These are phyloP conservation scores for Ailuropoda melanoleuca DNA, from an alignment of 2,113 vertebrate species.

Conservation along the genomic window DNA sequence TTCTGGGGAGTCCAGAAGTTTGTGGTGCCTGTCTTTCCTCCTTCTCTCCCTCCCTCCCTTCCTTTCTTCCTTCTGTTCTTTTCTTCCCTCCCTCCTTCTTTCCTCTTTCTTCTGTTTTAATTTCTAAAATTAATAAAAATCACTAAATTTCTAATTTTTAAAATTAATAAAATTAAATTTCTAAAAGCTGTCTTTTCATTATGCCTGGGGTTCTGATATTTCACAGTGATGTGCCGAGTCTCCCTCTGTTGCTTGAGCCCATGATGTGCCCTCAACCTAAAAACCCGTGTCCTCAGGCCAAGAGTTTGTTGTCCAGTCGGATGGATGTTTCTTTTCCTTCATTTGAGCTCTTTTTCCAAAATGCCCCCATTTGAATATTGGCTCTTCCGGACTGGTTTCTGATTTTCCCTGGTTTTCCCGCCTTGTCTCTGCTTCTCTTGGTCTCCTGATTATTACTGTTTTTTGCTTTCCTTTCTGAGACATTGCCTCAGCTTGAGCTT, in stretches of 20 bases:
- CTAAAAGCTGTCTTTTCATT: neutral
- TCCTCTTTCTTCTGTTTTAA: neutral
- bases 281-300: neutral
- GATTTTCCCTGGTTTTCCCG: neutral
- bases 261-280: neutral
- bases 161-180: neutral
- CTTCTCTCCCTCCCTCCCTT: neutral
- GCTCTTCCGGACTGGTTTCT: neutral
- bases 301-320: neutral
- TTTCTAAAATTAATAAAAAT: too few species aligned
- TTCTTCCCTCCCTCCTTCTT: neutral
- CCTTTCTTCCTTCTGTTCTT: too few species aligned
- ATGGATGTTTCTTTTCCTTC: neutral
- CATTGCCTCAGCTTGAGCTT: neutral
- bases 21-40: too few species aligned
- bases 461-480: neutral
- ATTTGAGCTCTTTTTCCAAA: neutral
- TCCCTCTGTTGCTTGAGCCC: too few species aligned
- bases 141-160: too few species aligned
- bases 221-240: neutral
- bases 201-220: neutral
- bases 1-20: neutral
- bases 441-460: neutral
- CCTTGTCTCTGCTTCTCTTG: neutral
- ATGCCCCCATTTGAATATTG: neutral